Conservation (phyloP, 2,113 vertebrate genomes). For the Lagopus leucura region DNA sequence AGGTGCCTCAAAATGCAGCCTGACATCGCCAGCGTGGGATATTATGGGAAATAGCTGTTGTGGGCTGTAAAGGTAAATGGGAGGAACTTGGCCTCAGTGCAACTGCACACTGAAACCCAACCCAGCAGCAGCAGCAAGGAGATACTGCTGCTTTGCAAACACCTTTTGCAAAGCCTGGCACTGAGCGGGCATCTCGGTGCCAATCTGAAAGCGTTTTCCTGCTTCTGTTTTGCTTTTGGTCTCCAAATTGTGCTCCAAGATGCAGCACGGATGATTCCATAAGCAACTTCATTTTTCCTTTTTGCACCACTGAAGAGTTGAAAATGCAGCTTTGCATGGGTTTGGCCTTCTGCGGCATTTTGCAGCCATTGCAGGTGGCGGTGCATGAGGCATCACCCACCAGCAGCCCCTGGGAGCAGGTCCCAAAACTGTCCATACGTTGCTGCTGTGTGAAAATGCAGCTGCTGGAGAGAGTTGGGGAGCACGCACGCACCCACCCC, state of each 20-base stretch:
- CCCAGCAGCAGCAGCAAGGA: neutral
- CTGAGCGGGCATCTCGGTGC: neutral
- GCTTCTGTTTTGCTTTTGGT: neutral
- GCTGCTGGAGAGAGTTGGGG: accelerated
- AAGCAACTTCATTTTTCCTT: neutral
- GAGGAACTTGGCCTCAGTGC: neutral
- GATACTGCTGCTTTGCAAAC: neutral
- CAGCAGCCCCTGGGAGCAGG: accelerated
- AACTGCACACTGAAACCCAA: neutral
- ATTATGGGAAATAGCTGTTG: neutral
- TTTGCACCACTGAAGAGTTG: neutral
- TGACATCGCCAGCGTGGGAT: neutral
- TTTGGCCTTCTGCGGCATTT: neutral
- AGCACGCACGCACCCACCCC: accelerated
- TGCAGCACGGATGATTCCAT: neutral
- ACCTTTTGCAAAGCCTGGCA: neutral
- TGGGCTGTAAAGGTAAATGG: neutral
- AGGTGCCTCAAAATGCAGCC: neutral
- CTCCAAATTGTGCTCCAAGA: neutral
- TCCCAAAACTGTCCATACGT: accelerated
- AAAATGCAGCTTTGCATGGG: no score
- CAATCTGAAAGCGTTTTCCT: neutral
- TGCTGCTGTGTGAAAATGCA: neutral
- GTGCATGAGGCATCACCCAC: neutral
- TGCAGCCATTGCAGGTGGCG: accelerated